Base-by-base conservation (phyloP, 1,140 invertebrate species). In the Solenopsis invicta region DNA sequence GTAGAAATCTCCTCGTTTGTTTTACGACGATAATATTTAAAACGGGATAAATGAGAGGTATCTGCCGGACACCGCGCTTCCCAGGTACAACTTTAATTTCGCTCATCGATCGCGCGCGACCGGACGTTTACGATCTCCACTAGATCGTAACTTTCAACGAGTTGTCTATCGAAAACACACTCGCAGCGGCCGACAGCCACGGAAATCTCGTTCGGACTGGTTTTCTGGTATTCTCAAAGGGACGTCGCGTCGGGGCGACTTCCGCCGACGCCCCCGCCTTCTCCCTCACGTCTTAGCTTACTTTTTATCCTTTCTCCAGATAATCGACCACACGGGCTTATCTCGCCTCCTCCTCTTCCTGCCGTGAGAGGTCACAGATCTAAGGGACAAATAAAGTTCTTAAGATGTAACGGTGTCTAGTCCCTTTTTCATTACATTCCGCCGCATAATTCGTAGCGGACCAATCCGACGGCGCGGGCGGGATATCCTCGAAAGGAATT, bases 201-300 rank as follows among this genome's bases (percentile, higher is more conserved):
- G 61, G 80, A 88, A 89, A 84, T 69, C 66, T 85, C 87, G 85
- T 74, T 84, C 56, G 74, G 74, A 91, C 89, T 86, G 89, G 89
- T 91, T 91, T 87, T 88, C 75, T 86, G 90, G 86, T 89, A 89
- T 91, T 91, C 71, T 76, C 75, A 59, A 52, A 75, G 56, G 56
- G n/a, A 74, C 76, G 59, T 21, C 59, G 8, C 29, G 29, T 29
- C 29, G 41, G 41, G 34, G 50, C 59, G 69, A 61, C 52, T 24
- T 50, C 29, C 18, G 21, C 50, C 29, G 54, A 80, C 82, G 56
- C 71, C 84, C 13, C 45, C 74, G 64, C 59, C 16, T 5, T 66
- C 8, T 37, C 34, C 9, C 34, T 37, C 18, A 3, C n/a, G 24
- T 48, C 24, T 48, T n/a, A 34, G 34, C 50, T 75, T 37, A 74